phyloP scores from a whole-genome alignment of 2,888 invertebrate genomes.

The Drosophila koepferae region DNA sequence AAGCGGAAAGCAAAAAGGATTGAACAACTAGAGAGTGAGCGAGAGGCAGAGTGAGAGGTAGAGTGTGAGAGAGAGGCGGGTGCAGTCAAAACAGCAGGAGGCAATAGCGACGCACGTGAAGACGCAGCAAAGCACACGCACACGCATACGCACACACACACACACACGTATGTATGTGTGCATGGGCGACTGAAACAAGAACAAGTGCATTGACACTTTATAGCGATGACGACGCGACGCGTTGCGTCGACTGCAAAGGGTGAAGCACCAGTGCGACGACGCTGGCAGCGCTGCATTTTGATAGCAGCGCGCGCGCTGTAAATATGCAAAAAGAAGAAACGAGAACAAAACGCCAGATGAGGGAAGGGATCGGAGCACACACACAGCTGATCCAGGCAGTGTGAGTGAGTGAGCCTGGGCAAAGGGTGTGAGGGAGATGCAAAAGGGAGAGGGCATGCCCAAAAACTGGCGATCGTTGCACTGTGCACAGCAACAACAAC shows the following conservation, averaged over 20 bases:
- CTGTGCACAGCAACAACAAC: conserved; percentile 49
- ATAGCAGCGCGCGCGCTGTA: conserved; percentile 61
- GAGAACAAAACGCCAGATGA: conserved; percentile 12
- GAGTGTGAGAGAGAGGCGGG: conserved; percentile 5
- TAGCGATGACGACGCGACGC: conserved; percentile 54
- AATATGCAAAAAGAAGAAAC: conserved; percentile 50
- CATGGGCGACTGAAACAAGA: conserved; percentile 67
- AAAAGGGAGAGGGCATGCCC: conserved; percentile 38
- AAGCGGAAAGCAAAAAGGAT: conserved; percentile 80
- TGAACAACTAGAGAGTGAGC: conserved; percentile 51
- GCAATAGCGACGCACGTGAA: conserved; percentile 76
- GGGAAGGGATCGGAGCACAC: conserved; percentile 64
- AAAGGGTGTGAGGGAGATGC: conserved; percentile 18
- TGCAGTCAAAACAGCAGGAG: conserved; percentile 76
- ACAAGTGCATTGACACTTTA: conserved; percentile 85
- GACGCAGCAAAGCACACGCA: conserved; percentile 77
- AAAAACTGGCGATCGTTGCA: conserved; percentile 73
- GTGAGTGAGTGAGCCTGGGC: conserved; percentile 9
- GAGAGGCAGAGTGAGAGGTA: not conserved
- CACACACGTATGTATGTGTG: not conserved
- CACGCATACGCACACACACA: conserved; percentile 38
- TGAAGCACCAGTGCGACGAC: conserved; percentile 61
- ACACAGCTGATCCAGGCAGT: conserved; percentile 65
- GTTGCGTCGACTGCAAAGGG: conserved; percentile 65
- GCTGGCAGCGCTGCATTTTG: conserved; percentile 69